phyloP scores from a whole-genome alignment of 2,797 vertebrate genomes.

The Vireo griseus region DNA sequence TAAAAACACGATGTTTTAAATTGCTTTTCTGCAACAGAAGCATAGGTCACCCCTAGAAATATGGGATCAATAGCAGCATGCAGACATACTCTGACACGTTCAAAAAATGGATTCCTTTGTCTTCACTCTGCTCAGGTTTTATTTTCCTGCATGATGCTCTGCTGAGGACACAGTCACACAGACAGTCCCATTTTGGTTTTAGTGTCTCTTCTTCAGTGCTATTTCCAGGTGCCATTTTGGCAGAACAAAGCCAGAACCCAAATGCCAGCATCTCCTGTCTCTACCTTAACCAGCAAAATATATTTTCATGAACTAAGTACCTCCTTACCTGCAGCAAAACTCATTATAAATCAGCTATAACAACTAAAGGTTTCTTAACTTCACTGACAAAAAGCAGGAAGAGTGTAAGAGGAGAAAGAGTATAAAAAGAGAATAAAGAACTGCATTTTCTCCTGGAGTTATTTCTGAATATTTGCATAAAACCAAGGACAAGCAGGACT shows the following conservation, averaged over 20 bases:
- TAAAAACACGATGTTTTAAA: neutral
- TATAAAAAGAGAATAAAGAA: neutral
- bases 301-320: neutral
- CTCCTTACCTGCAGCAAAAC: neutral
- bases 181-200: neutral
- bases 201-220: neutral
- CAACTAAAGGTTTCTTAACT: neutral
- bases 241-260: slow-evolving; percentile 16
- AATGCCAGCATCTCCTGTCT: neutral
- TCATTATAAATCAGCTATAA: neutral
- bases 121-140: neutral
- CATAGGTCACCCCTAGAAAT: neutral
- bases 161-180: neutral
- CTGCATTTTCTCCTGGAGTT: neutral
- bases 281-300: neutral
- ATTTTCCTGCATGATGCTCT: neutral
- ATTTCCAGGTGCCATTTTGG: neutral
- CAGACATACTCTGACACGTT: neutral
- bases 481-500: neutral
- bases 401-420: neutral
- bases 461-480: neutral
- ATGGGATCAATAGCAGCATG: neutral
- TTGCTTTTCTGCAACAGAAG: neutral
- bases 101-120: neutral
- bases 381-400: neutral